Evolutionary conservation across 2,888 invertebrate species (phyloP).

Genomic region (Ophion obscuratus): DNA sequence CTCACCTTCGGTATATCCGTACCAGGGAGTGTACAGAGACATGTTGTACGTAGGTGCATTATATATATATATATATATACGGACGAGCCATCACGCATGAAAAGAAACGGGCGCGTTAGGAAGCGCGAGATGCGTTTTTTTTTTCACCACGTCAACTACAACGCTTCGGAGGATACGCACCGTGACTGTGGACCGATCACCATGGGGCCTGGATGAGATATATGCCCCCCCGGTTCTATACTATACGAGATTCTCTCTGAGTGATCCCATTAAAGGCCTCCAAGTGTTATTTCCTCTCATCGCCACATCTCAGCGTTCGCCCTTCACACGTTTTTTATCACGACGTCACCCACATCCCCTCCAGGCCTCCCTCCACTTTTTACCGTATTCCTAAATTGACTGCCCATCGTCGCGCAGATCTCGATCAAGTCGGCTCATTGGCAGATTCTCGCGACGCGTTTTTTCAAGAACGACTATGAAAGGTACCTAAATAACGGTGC

Average conservation of each 20-base stretch:
- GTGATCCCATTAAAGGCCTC: slow-evolving; percentile 66
- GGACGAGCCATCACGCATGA: slow-evolving; percentile 42
- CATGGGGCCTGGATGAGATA: slow-evolving; percentile 48
- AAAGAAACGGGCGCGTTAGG: slow-evolving; percentile 51
- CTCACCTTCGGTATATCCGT: slow-evolving; percentile 58
- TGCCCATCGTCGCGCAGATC: neutral
- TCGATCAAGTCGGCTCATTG: slow-evolving; percentile 19
- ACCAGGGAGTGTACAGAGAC: slow-evolving; percentile 19
- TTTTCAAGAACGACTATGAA: neutral
- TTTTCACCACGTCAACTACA: slow-evolving; percentile 33
- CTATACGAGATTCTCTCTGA: slow-evolving; percentile 58
- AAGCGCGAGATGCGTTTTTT: slow-evolving; percentile 49
- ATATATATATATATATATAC: slow-evolving; percentile 24
- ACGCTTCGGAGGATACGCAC: slow-evolving; percentile 37
- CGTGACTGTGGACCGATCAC: slow-evolving; percentile 49
- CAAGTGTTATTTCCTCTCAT: slow-evolving; percentile 67
- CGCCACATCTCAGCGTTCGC: slow-evolving; percentile 63
- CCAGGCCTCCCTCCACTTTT: slow-evolving; percentile 1
- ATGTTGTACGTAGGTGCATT: slow-evolving; percentile 22
- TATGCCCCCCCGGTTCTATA: slow-evolving; percentile 37
- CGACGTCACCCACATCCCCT: slow-evolving; percentile 33
- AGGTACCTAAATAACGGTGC: neutral
- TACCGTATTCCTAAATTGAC: slow-evolving; percentile 32
- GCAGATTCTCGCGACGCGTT: neutral
- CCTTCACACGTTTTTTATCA: slow-evolving; percentile 23